Percentiles rank a stretch among this genome's conserved stretches.
Evolutionary conservation across 2,113 vertebrate species (phyloP).

Genomic region (Paedocypris sp.): DNA sequence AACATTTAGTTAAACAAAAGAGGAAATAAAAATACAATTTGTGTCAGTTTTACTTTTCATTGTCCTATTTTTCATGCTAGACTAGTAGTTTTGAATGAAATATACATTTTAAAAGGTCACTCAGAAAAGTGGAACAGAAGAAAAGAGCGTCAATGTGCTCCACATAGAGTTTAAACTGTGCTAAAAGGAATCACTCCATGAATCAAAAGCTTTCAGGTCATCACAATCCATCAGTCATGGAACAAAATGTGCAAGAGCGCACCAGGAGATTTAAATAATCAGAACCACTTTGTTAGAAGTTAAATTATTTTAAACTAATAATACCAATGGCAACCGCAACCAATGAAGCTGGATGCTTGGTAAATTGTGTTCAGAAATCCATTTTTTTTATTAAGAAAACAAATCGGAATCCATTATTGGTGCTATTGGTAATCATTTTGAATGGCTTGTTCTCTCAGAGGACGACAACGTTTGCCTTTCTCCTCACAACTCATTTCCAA

Average conservation of each 20-base stretch:
- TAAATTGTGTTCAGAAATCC: too few species aligned
- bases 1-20: neutral
- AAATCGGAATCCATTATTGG: too few species aligned
- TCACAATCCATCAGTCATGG: slow-evolving; percentile 5
- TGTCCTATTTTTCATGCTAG: too few species aligned
- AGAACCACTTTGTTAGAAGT: too few species aligned
- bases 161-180: neutral
- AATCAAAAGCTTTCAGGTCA: slow-evolving; percentile 26
- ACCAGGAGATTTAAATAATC: neutral
- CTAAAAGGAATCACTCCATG: slow-evolving; percentile 28
- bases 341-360: too few species aligned
- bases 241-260: neutral
- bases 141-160: slow-evolving; percentile 1
- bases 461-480: neutral
- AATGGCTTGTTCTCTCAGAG: neutral
- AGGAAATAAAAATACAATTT: neutral
- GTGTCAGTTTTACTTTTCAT: neutral
- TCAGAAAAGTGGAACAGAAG: neutral
- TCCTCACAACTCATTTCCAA: neutral
- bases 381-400: too few species aligned
- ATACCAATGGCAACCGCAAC: too few species aligned
- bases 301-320: too few species aligned
- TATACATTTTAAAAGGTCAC: neutral
- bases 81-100: too few species aligned
- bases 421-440: too few species aligned